Evolutionary conservation across 2,113 vertebrate species (phyloP).

Genomic region (Amia ocellicauda): DNA sequence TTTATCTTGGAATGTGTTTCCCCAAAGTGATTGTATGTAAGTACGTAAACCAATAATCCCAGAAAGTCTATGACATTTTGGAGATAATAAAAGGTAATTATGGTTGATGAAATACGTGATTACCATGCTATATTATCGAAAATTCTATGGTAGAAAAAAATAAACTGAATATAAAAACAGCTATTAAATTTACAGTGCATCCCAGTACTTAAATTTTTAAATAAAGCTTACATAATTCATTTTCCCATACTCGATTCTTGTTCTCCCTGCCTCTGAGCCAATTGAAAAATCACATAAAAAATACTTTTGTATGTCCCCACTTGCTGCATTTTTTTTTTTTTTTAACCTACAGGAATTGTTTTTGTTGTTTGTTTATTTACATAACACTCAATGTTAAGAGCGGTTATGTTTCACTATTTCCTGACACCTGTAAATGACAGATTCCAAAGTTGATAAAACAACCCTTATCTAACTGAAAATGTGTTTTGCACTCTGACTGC

Average conservation of each 20-base stretch:
- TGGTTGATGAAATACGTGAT: constrained; percentile 3
- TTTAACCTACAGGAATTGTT: no score
- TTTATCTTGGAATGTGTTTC: not conserved
- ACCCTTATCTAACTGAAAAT: no score
- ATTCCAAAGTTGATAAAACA: no score
- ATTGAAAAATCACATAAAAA: not conserved
- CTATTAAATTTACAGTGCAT: constrained; percentile 6
- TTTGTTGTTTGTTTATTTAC: no score
- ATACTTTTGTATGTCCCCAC: not conserved
- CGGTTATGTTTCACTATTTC: no score
- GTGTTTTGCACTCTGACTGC: no score
- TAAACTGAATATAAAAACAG: not conserved
- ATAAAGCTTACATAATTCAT: not conserved
- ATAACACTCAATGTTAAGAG: no score
- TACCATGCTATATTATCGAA: constrained; percentile 5
- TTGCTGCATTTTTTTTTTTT: no score
- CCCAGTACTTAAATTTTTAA: constrained; percentile 12
- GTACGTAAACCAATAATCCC: constrained; percentile 5
- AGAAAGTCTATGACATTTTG: constrained; percentile 6
- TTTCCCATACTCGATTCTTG: not conserved
- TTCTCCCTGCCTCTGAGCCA: not conserved
- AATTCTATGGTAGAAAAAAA: not conserved
- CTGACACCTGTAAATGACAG: no score
- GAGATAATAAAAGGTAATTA: constrained; percentile 13
- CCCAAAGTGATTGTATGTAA: not conserved